Base-by-base conservation (phyloP, 2,888 invertebrate genomes). In the Micoletzkya japonica region DNA sequence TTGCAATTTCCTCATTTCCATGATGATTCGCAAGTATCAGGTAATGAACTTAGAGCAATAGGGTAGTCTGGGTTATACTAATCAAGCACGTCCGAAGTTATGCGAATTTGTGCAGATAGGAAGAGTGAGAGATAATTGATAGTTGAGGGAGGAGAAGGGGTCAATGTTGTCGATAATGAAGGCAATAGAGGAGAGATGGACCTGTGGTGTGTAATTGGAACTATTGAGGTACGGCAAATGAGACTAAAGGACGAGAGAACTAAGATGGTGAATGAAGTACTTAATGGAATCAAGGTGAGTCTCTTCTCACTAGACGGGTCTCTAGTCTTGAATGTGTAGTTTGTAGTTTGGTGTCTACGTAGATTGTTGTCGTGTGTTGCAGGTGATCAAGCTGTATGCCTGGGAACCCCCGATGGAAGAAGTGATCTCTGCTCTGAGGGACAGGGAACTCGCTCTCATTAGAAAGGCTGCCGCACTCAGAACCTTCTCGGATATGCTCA, bases 201-300 rank as follows among this genome's bases (percentile, higher is more conserved):
- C 10, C 14, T n/a, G 36, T 54, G 7, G 10, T 24, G n/a, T 10
- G 7, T 54, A 24, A 10, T 54, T 10, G 7, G 7, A 10, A 10
- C 26, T 24, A 7, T 26, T 54, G 24, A 86, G 83, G 91, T 93
- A 58, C 89, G 89, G 74, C 94, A 94, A 87, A 94, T 95, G 94
- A 92, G 92, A 84, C 91, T 91, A 86, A 95, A 95, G 87, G 95
- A 95, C 84, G 92, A 93, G 84, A 89, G 95, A 79, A 93, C 95
- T 0, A 95, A 95, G 84, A 88, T 94, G 71, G 94, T 95, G 91
- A 95, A 93, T 84, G 95, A 95, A 89, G 91, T 94, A 74, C 89
- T 95, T 70, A 93, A 91, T 86, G 94, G 94, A 61, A 94, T 95
- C 76, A 95, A 94, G 89, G 84, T 82, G 37, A 73, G 88, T 67